Evolutionary conservation across 1,140 invertebrate species (phyloP), one percentile per base, ranked within the genome.

Genomic region (Mactra quadrangularis): DNA sequence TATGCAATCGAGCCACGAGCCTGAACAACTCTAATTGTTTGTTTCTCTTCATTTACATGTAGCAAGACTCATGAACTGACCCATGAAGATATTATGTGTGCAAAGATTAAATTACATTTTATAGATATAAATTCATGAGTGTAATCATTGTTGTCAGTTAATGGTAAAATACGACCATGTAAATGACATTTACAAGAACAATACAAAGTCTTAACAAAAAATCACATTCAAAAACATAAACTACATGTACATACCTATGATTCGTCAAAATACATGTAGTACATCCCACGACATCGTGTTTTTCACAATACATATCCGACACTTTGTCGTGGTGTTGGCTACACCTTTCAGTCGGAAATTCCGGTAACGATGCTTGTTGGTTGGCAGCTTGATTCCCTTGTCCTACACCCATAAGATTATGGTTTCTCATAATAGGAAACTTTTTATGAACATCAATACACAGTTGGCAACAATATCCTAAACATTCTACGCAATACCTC

Each of bases 281-380:
- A 31, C 64, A 68, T 3, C 64, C 64, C 9, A 68, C 64, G 15
- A 11, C 15, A 31, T 68, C 64, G 29, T 68, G 64, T n/a, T 68
- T 13, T 13, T 50, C 13, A n/a, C 64, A 68, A 25, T 68, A 68
- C 64, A 68, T 68, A 17, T 68, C 45, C 0, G 47, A n/a, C 17
- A 27, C 15, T 15, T 68, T 50, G 6, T n/a, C 3, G 6, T 1
- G 9, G 22, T 68, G 64, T 15, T 19, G 25, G 9, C 3, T 3
- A 50, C 64, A 68, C 19, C 64, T 50, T 19, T 68, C 64, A 13
- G 64, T 68, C 45, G 64, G 64, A n/a, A 66, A 7, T 35, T 22
- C 13, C 15, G 62, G 62, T 15, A 68, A n/a, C 1, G 19, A 7
- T 9, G 3, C 41, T 1, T 15, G 7, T 17, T 17, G 38, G 25